These are phyloP conservation scores for Lathronympha strigana DNA, from an alignment of 2,888 invertebrate genomes.

Conservation along the genomic window DNA sequence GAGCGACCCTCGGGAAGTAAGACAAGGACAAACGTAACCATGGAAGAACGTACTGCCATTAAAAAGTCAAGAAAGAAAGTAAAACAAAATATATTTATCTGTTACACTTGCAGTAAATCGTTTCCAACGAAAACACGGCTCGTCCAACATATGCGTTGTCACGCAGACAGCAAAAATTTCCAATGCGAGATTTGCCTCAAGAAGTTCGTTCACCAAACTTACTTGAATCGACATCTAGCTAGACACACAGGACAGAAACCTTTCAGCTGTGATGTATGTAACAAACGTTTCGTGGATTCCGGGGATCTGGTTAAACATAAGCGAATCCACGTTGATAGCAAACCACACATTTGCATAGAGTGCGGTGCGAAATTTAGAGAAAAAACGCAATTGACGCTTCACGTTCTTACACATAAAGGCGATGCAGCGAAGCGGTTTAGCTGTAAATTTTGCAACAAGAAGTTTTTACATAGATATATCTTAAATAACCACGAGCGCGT, in stretches of 20 bases:
- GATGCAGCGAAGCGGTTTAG: not conserved
- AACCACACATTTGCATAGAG: not conserved
- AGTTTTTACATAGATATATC: constrained; percentile 10
- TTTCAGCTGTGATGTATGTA: not conserved
- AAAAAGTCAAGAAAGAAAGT: not conserved
- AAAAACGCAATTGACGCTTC: constrained; percentile 1
- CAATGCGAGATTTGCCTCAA: not conserved
- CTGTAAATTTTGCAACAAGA: constrained; percentile 2
- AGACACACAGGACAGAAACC: constrained; percentile 1
- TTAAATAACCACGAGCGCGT: not conserved
- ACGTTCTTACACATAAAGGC: constrained; percentile 1
- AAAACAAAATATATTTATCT: not conserved
- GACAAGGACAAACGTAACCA: not conserved
- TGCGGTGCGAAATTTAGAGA: constrained; percentile 7
- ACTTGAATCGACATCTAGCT: not conserved
- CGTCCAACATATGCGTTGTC: not conserved
- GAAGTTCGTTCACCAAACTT: not conserved
- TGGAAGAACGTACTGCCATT: not conserved
- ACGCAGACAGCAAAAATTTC: not conserved
- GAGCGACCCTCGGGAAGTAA: not conserved
- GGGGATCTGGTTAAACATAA: not conserved
- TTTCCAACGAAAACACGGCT: not conserved
- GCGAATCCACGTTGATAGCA: not conserved
- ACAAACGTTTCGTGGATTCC: not conserved
- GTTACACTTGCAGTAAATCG: not conserved